Conservation (phyloP, 2,797 vertebrate genomes). For the Sebastes oblongus region DNA sequence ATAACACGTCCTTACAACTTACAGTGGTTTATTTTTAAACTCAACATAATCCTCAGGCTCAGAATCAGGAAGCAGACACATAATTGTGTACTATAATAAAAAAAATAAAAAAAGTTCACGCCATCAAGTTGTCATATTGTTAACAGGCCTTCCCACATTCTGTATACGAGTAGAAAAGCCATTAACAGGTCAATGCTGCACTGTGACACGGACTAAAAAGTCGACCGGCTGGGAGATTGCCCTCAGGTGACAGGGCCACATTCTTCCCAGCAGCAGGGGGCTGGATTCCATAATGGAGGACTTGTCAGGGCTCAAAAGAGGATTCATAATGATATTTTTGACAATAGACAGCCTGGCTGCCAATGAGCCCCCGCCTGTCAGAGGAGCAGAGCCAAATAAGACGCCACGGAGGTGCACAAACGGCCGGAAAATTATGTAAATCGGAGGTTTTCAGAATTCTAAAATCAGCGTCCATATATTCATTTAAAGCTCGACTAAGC, state of each 20-base stretch:
- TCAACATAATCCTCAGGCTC: background rate
- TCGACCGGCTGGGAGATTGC: constrained; percentile 51
- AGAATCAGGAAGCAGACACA: background rate
- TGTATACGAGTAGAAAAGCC: constrained; percentile 47
- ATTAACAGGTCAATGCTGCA: constrained; percentile 64
- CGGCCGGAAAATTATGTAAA: constrained; percentile 6
- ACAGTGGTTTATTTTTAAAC: background rate
- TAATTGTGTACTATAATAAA: constrained; percentile 29
- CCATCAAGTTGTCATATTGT: constrained; percentile 58
- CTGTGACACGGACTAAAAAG: constrained; percentile 56
- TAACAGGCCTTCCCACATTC: constrained; percentile 28
- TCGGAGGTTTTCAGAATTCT: background rate
- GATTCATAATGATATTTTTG: constrained; percentile 74
- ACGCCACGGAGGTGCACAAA: constrained; percentile 15
- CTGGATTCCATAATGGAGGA: constrained; percentile 66
- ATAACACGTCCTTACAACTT: background rate
- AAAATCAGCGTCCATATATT: background rate
- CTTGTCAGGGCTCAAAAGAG: constrained; percentile 66
- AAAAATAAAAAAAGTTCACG: background rate
- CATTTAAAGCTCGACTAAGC: background rate
- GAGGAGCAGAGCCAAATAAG: constrained; percentile 37
- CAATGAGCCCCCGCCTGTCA: constrained; percentile 69
- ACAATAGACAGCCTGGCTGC: constrained; percentile 70
- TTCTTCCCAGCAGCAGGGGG: constrained; percentile 51
- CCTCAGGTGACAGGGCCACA: constrained; percentile 68